phyloP scores from a whole-genome alignment of 2,113 vertebrate genomes.

The Ornithorhynchus anatinus region DNA sequence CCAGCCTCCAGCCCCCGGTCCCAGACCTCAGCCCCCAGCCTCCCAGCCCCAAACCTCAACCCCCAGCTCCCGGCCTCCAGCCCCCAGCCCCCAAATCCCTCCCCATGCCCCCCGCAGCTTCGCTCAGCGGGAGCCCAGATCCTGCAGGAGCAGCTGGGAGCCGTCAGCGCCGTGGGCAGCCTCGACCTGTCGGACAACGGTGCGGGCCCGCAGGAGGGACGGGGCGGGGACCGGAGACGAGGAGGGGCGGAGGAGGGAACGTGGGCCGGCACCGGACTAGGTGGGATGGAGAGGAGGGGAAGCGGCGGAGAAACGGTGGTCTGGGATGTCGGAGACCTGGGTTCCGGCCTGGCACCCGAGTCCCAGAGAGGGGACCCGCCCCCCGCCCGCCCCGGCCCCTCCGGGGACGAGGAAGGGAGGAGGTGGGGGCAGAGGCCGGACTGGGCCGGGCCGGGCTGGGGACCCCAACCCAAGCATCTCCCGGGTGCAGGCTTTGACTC shows the following conservation, averaged over 20 bases:
- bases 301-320: too few species aligned
- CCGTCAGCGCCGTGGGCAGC: slow-evolving; percentile 81
- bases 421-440: too few species aligned
- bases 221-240: neutral
- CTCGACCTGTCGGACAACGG: slow-evolving; percentile 90
- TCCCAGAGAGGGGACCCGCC: neutral
- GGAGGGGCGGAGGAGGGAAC: too few species aligned
- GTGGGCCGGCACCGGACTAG: too few species aligned
- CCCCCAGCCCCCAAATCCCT: neutral
- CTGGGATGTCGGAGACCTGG: accelerated
- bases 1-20: neutral
- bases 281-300: too few species aligned
- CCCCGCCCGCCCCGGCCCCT: neutral
- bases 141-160: slow-evolving; percentile 84
- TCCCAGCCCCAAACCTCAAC: neutral
- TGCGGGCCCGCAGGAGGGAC: too few species aligned
- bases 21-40: neutral
- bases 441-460: too few species aligned
- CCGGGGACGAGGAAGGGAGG: too few species aligned
- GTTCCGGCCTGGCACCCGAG: neutral
- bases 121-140: slow-evolving; percentile 85
- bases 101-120: slow-evolving; percentile 67
- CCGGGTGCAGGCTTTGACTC: slow-evolving; percentile 78
- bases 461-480: too few species aligned
- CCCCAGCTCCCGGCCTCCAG: slow-evolving; percentile 12